Percentiles rank a stretch among this genome's conserved stretches.
These are phyloP conservation scores for Montipora capitata DNA, from an alignment of 92 coral and sea anemone species.

Conservation along the genomic window DNA sequence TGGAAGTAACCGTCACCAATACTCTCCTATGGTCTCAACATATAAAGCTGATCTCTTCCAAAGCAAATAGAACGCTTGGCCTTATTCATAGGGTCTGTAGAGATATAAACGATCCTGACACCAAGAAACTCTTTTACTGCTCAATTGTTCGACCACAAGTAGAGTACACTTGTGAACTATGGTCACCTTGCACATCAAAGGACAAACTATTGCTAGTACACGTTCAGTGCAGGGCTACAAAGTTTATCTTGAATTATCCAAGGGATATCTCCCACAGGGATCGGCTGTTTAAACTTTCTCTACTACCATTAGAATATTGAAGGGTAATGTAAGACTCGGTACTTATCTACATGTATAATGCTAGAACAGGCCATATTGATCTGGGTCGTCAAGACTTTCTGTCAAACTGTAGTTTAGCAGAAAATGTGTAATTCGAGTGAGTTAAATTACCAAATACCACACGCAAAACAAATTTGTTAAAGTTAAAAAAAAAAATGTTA, in stretches of 20 bases:
- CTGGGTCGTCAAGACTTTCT: constrained; percentile 6
- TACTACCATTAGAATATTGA: constrained; percentile 44
- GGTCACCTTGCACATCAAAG: constrained; percentile 12
- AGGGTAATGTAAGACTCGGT: neutral
- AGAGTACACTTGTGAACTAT: constrained; percentile 49
- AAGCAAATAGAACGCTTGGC: too few relatives aligned
- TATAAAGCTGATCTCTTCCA: too few relatives aligned
- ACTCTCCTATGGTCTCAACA: neutral
- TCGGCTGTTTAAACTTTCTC: constrained; percentile 48
- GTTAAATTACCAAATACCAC: constrained; percentile 40
- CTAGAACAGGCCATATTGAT: constrained; percentile 55
- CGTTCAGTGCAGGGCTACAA: constrained; percentile 65
- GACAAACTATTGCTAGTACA: constrained; percentile 45
- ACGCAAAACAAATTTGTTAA: constrained; percentile 16
- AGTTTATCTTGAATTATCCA: constrained; percentile 71
- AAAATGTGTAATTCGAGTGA: constrained; percentile 30
- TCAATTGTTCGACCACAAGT: constrained; percentile 66
- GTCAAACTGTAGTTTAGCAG: constrained; percentile 26
- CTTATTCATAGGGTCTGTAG: too few relatives aligned
- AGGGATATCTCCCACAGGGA: constrained; percentile 48
- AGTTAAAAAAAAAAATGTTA: too few relatives aligned
- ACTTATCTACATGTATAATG: constrained; percentile 57
- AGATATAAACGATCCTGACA: constrained; percentile 13
- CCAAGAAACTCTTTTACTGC: constrained; percentile 55
- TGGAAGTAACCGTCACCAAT: constrained; percentile 65